These are phyloP conservation scores for Epizoanthus scotinus DNA, from an alignment of 92 coral and sea anemone genomes.

Conservation along the genomic window DNA sequence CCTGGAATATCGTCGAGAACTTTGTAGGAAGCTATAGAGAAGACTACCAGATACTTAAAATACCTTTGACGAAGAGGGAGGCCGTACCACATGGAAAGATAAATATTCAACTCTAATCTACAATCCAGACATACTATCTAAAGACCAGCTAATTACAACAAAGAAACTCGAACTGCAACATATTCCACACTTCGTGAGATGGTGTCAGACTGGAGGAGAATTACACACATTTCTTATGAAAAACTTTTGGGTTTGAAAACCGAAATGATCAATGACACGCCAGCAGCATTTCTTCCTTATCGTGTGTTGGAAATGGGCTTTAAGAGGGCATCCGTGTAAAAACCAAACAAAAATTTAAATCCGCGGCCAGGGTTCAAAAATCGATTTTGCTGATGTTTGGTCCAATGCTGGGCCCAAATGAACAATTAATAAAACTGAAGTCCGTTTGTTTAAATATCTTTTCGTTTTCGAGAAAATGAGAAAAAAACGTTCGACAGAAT, in stretches of 20 bases:
- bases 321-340: too few species aligned
- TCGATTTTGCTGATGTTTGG: too few species aligned
- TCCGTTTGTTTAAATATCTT: too few species aligned
- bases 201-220: constrained; percentile 49
- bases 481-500: too few species aligned
- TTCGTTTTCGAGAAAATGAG: too few species aligned
- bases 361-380: too few species aligned
- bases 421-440: too few species aligned
- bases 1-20: too few species aligned
- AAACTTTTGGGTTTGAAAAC: constrained; percentile 41
- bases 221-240: constrained; percentile 47
- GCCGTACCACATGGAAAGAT: constrained; percentile 46
- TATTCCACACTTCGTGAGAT: constrained; percentile 52
- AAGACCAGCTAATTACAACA: background rate
- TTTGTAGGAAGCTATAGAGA: too few species aligned
- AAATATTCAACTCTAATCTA: constrained; percentile 50
- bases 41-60: too few species aligned
- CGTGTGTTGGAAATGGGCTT: constrained; percentile 52
- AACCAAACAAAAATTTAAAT: too few species aligned
- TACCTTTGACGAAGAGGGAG: constrained; percentile 45
- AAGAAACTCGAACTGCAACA: constrained; percentile 48
- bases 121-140: constrained; percentile 39
- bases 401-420: too few species aligned
- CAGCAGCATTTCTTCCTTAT: constrained; percentile 63
- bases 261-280: constrained; percentile 43